Conservation (phyloP, 2,113 vertebrate species). For the Boulengeromyrus knoepffleri region DNA sequence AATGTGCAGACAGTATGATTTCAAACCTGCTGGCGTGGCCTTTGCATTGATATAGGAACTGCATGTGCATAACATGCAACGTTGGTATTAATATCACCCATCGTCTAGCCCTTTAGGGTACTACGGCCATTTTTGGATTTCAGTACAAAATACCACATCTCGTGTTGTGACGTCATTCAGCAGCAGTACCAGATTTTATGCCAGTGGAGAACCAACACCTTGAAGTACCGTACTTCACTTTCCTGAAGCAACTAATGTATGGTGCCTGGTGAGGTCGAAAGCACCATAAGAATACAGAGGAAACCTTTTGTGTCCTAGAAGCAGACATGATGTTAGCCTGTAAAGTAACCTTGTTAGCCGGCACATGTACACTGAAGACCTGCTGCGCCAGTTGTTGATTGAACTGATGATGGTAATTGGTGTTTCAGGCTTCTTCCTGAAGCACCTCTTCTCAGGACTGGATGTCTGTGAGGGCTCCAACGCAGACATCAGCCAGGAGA, state of each 20-base stretch:
- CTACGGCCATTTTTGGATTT: not conserved
- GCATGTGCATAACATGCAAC: not conserved
- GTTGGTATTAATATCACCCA: not conserved
- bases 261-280: not conserved
- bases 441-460: slow-evolving; percentile 74
- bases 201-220: too few species aligned
- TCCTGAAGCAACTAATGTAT: not conserved
- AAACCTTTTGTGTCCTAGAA: not conserved
- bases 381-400: not conserved
- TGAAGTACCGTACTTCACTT: too few species aligned
- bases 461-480: slow-evolving; percentile 35
- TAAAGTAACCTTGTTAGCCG: not conserved
- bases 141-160: not conserved
- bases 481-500: slow-evolving; percentile 57
- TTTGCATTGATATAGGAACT: too few species aligned
- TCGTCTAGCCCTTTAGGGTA: not conserved
- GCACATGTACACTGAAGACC: not conserved
- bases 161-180: not conserved
- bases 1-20: too few species aligned
- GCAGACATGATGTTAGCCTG: not conserved
- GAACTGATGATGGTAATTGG: not conserved
- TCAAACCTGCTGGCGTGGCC: too few species aligned
- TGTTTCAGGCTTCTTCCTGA: slow-evolving; percentile 81
- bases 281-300: not conserved
- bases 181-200: not conserved